phyloP scores from a whole-genome alignment of 1,140 invertebrate species.

The Thaumetopoea pityocampa region DNA sequence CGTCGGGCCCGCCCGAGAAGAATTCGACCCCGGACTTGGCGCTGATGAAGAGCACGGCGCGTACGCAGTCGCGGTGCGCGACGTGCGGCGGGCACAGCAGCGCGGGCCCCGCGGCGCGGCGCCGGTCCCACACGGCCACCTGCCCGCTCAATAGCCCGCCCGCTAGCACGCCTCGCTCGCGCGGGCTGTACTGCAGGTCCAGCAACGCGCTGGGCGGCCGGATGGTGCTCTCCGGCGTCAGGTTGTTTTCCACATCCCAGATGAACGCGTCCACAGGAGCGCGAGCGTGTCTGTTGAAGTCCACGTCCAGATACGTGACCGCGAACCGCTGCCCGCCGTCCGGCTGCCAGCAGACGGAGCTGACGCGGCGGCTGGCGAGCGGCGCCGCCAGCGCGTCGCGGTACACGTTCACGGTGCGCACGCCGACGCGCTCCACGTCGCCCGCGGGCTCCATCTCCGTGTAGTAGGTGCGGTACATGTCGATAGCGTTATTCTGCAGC shows the following conservation, averaged over 20 bases:
- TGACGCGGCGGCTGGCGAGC: slow-evolving; percentile 81
- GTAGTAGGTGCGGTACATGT: slow-evolving; percentile 95
- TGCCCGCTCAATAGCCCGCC: slow-evolving; percentile 49
- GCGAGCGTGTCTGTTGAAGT: slow-evolving; percentile 79
- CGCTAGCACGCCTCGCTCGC: slow-evolving; percentile 86
- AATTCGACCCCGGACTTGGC: slow-evolving; percentile 91
- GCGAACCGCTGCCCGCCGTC: slow-evolving; percentile 89
- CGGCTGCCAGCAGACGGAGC: slow-evolving; percentile 91
- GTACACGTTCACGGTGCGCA: slow-evolving; percentile 71
- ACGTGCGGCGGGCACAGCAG: slow-evolving; percentile 79
- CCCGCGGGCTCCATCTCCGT: slow-evolving; percentile 78
- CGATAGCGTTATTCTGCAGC: slow-evolving; percentile 93
- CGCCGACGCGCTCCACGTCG: slow-evolving; percentile 79
- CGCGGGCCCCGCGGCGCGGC: slow-evolving; percentile 80
- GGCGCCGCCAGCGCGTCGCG: slow-evolving; percentile 34
- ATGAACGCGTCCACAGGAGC: slow-evolving; percentile 83
- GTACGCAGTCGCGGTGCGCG: slow-evolving; percentile 87
- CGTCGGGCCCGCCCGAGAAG: slow-evolving; percentile 93
- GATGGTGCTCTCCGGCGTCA: slow-evolving; percentile 85
- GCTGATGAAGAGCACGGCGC: slow-evolving; percentile 86
- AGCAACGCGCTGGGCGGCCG: slow-evolving; percentile 84
- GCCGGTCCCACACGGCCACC: slow-evolving; percentile 87
- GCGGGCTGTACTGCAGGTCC: slow-evolving; percentile 92
- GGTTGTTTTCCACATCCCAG: slow-evolving; percentile 96
- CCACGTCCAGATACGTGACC: slow-evolving; percentile 88